A percentile compares a stretch with the other conserved stretches of the same genome.
Evolutionary conservation across 1,140 invertebrate genomes (phyloP).

Genomic region (Drosophila insularis): DNA sequence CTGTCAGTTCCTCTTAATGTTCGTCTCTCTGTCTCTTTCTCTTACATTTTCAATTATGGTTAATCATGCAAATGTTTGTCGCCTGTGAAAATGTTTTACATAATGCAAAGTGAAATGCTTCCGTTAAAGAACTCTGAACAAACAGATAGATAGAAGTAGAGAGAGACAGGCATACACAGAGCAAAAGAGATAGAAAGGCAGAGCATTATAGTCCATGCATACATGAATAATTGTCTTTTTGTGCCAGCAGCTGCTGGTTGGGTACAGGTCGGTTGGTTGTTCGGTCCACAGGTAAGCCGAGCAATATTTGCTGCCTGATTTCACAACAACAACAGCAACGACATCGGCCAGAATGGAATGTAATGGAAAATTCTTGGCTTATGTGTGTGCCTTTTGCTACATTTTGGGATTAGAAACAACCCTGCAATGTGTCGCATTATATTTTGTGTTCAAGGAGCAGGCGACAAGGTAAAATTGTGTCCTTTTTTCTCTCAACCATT

Average conservation of each 20-base stretch:
- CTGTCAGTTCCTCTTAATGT: conserved; percentile 37
- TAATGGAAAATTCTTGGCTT: conserved; percentile 46
- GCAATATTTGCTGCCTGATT: conserved; percentile 79
- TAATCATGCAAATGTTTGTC: conserved; percentile 80
- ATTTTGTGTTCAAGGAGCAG: conserved; percentile 34
- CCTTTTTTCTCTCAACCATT: conserved; percentile 26
- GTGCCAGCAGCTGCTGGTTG: conserved; percentile 24
- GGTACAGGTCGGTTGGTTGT: background rate
- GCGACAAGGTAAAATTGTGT: conserved; percentile 34
- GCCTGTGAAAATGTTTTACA: conserved; percentile 78
- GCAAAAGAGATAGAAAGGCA: background rate
- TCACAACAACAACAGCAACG: conserved; percentile 49
- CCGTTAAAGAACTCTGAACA: conserved; percentile 41
- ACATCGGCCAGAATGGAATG: conserved; percentile 40
- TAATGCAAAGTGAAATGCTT: conserved; percentile 76
- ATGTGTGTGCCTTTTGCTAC: conserved; percentile 42
- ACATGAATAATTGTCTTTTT: conserved; percentile 76
- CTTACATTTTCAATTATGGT: conserved; percentile 77
- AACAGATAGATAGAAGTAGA: background rate
- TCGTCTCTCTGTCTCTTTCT: conserved; percentile 27
- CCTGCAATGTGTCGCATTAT: conserved; percentile 76
- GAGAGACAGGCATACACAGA: background rate
- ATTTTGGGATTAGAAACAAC: conserved; percentile 76
- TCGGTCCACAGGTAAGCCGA: conserved; percentile 60
- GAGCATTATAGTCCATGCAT: conserved; percentile 58